A percentile compares a stretch with the other conserved stretches of the same genome.
phyloP scores from a whole-genome alignment of 2,113 vertebrate genomes.

The Malaclemys terrapin region DNA sequence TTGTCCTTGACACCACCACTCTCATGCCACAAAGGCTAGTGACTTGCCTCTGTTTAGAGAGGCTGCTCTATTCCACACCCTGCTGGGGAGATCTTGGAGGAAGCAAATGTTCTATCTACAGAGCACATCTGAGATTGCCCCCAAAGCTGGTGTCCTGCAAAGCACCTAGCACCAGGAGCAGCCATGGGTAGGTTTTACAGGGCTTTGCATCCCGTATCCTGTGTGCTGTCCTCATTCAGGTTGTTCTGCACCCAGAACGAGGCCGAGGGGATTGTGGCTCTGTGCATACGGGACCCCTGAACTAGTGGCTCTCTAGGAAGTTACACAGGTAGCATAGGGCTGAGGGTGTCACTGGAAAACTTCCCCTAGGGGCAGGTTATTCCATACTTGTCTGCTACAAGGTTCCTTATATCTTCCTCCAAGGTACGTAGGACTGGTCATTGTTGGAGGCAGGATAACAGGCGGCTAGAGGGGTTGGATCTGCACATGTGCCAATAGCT shows the following conservation, averaged over 20 bases:
- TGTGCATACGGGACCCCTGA: fast-evolving
- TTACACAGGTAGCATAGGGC: neutral
- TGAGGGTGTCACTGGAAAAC: fast-evolving
- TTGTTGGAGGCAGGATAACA: neutral
- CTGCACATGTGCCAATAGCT: neutral
- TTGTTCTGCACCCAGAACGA: fast-evolving
- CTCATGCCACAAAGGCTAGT: neutral
- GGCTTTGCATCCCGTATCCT: neutral
- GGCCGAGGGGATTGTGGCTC: fast-evolving
- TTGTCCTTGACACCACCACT: neutral
- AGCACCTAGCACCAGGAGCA: neutral
- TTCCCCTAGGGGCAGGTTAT: fast-evolving
- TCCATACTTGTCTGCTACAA: fast-evolving
- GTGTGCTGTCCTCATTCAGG: neutral
- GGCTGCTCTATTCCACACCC: neutral
- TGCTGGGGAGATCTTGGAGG: neutral
- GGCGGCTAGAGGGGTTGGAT: fast-evolving
- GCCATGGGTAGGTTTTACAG: neutral
- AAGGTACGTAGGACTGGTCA: neutral
- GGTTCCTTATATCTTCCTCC: neutral
- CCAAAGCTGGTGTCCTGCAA: neutral
- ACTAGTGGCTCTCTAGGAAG: neutral
- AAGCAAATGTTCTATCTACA: neutral
- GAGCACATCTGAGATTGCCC: neutral
- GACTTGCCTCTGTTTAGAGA: neutral